Evolutionary conservation across 2,888 invertebrate species (phyloP), one percentile per base, ranked within the genome.

Genomic region (Eristalis intricaria): DNA sequence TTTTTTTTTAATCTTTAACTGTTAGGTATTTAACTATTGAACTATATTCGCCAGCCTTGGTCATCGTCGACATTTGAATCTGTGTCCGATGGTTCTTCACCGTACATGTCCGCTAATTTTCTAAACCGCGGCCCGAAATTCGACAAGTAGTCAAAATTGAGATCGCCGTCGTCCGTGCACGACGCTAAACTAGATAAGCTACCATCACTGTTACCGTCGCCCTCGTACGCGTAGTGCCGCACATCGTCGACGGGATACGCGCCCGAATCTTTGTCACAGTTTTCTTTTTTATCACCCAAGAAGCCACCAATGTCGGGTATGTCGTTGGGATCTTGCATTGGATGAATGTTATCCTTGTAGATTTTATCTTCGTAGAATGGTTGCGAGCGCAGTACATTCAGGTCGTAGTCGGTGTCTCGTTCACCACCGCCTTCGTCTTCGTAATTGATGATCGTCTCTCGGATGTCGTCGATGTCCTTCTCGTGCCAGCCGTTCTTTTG

Each of bases 351-450:
- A 89, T 93, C 93, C 89, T 93, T 93, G 90, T 93, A 93, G 4
- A 93, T 90, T 66, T 93, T 93, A 84, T 93, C 93, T 77, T 93
- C 93, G 88, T 93, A 93, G 89, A 92, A 92, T 15, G 93, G 93
- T 69, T 92, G 93, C 0, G 92, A 91, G 60, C 93, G 91, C 80
- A 93, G 89, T 5, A 93, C 93, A 89, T 93, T 93, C 13, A 93
- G 90, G 89, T 93, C 93, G 78, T 93, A 93, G 88, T 93, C 93
- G 1, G 98, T 97, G 92, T 99, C 99, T 0, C 98, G 98, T 92
- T 99, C 98, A 91, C 99, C 99, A 91, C 99, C 99, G 19, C 99
- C 99, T 93, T 99, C 99, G 91, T 99, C 99, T 91, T 98, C 98
- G 91, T 99, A 99, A 90, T 98, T 98, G 90, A 99, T 98, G 87